These are phyloP conservation scores for Tokudaia muenninki DNA, from an alignment of 2,797 vertebrate species.

Conservation along the genomic window DNA sequence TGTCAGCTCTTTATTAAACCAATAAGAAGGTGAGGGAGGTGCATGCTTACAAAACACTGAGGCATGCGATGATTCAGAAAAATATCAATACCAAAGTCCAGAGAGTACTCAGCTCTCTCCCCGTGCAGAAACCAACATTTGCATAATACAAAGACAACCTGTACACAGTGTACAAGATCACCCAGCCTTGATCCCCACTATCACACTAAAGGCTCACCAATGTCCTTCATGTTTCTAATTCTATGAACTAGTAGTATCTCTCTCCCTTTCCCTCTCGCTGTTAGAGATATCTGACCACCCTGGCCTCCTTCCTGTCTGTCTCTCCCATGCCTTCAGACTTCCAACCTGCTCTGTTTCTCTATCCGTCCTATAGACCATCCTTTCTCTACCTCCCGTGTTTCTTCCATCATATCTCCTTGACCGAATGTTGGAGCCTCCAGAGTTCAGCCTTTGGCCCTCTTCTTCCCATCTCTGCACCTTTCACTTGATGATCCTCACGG, in stretches of 20 bases:
- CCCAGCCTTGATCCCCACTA: background rate
- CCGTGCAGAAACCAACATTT: background rate
- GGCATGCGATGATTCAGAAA: background rate
- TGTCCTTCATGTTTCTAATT: background rate
- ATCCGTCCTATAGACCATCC: background rate
- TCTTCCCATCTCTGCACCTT: background rate
- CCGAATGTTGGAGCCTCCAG: background rate
- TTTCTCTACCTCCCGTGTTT: background rate
- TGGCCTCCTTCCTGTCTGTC: background rate
- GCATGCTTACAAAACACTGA: background rate
- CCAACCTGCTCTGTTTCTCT: background rate
- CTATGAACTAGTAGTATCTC: rapidly evolving
- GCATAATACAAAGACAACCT: background rate
- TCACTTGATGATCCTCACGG: background rate
- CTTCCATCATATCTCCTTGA: background rate
- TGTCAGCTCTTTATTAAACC: background rate
- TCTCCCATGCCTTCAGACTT: background rate
- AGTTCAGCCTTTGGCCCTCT: background rate
- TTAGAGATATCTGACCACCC: background rate
- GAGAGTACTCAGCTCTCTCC: background rate
- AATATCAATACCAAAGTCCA: background rate
- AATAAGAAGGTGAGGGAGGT: background rate
- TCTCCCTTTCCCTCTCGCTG: background rate
- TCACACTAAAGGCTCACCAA: too few species aligned
- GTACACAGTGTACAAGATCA: background rate